A percentile compares a stretch with the other conserved stretches of the same genome.
Conservation (phyloP, 1,140 invertebrate genomes). For the Drosophila sp. region DNA sequence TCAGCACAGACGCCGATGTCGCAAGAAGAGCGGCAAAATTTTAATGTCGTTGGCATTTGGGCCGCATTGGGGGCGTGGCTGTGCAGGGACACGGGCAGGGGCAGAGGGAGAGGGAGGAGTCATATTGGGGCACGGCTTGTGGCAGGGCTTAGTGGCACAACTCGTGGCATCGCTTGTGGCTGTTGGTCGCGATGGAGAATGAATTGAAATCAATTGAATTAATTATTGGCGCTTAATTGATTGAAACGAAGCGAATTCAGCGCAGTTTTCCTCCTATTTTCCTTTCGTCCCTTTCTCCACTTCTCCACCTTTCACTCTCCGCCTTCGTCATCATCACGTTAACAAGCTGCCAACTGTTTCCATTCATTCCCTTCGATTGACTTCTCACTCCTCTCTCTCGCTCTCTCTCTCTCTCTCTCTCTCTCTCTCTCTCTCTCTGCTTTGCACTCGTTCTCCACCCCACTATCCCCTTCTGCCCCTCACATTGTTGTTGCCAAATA, state of each 20-base stretch:
- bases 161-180: constrained; percentile 11
- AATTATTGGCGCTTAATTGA: constrained; percentile 83
- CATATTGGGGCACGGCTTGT: not conserved
- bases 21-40: constrained; percentile 36
- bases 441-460: constrained; percentile 2
- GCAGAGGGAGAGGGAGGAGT: no score
- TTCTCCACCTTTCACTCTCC: constrained; percentile 8
- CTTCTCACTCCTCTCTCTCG: constrained; percentile 17
- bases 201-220: constrained; percentile 82
- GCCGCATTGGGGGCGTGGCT: not conserved
- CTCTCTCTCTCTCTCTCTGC: constrained; percentile 5
- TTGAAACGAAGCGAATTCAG: constrained; percentile 74
- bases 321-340: constrained; percentile 16
- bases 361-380: constrained; percentile 21
- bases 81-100: no score
- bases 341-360: constrained; percentile 54
- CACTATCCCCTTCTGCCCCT: not conserved
- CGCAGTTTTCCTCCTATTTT: constrained; percentile 10
- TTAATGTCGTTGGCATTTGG: constrained; percentile 23
- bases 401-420: not conserved
- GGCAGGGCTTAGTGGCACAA: constrained; percentile 7
- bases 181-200: constrained; percentile 45
- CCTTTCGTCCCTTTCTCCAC: not conserved
- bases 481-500: constrained; percentile 78
- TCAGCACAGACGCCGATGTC: constrained; percentile 23